These are phyloP conservation scores for Mormyrus iriodes DNA, from an alignment of 2,113 vertebrate genomes.

Conservation along the genomic window DNA sequence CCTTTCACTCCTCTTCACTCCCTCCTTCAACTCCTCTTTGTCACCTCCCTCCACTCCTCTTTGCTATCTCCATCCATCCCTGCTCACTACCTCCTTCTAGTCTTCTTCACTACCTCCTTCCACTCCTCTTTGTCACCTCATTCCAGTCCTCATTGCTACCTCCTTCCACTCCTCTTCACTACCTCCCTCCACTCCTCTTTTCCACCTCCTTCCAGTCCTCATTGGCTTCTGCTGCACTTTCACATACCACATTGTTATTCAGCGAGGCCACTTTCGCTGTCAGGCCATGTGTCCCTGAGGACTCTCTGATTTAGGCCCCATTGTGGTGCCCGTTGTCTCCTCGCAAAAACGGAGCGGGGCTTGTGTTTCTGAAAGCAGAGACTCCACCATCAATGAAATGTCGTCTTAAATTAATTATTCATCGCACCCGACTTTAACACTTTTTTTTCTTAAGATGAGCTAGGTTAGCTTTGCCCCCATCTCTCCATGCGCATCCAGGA, in stretches of 20 bases:
- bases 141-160: no score
- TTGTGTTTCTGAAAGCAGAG: slow-evolving; percentile 21
- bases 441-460: background rate
- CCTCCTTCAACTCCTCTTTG: no score
- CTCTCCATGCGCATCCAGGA: background rate
- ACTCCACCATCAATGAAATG: slow-evolving; percentile 20
- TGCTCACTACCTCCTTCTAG: background rate
- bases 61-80: no score
- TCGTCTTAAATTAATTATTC: slow-evolving; percentile 13
- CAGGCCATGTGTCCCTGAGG: background rate
- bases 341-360: background rate
- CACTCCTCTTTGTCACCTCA: background rate
- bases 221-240: background rate
- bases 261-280: background rate
- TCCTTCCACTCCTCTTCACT: no score
- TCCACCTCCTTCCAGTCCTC: background rate
- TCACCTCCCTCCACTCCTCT: no score
- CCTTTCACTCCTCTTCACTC: background rate
- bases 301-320: slow-evolving; percentile 12
- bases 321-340: background rate
- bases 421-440: background rate
- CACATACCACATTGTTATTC: slow-evolving; percentile 1
- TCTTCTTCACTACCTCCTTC: no score
- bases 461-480: background rate
- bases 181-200: background rate